phyloP scores from a whole-genome alignment of 2,113 vertebrate species.

The Prionailurus bengalensis region DNA sequence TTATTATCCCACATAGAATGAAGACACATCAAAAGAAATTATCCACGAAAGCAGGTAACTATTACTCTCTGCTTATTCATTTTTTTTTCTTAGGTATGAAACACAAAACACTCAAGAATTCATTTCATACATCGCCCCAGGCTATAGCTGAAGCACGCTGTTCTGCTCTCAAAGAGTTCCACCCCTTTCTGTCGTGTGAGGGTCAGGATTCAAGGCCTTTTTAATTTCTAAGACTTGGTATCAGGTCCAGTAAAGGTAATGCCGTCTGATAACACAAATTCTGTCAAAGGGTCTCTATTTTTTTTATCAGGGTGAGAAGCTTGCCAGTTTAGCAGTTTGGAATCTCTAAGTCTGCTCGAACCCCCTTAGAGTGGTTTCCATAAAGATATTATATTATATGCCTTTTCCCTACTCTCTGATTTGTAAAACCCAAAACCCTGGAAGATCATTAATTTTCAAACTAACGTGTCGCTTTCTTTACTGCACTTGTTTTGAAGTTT shows the following conservation, averaged over 20 bases:
- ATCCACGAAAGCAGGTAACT: neutral
- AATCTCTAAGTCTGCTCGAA: neutral
- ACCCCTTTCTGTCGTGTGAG: neutral
- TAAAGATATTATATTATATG: neutral
- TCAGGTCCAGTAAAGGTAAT: neutral
- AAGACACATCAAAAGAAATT: neutral
- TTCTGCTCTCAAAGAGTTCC: neutral
- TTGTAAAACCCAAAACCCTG: neutral
- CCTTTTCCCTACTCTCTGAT: neutral
- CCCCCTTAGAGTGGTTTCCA: neutral
- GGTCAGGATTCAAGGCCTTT: constrained; percentile 50
- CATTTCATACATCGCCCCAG: neutral
- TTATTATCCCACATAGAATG: neutral
- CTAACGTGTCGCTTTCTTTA: neutral
- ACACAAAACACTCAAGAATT: neutral
- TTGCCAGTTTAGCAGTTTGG: neutral
- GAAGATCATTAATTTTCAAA: neutral
- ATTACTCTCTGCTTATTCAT: neutral
- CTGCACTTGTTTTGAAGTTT: neutral
- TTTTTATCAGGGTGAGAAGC: neutral
- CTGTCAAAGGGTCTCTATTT: neutral
- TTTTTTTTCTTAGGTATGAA: neutral
- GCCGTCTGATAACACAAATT: neutral
- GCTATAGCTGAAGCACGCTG: neutral
- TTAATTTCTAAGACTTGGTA: constrained; percentile 54